Percentiles rank a stretch among this genome's conserved stretches.
These are phyloP conservation scores for Drosophila meridionalis DNA, from an alignment of 2,888 invertebrate species.

Conservation along the genomic window DNA sequence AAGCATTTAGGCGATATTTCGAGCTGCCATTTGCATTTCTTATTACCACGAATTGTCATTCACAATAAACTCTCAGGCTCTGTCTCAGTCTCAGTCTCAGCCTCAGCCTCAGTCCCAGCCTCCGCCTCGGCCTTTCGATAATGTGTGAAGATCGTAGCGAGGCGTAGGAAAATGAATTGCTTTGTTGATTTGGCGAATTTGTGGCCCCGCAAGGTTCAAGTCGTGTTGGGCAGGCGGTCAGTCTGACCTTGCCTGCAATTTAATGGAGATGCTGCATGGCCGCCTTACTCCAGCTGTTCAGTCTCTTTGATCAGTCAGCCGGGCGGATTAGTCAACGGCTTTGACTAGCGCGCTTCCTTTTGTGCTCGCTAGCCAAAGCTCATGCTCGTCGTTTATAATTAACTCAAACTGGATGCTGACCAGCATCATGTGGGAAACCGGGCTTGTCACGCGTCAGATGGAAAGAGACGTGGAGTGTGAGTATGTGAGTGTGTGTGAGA, in stretches of 20 bases:
- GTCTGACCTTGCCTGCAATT: slow-evolving; percentile 65
- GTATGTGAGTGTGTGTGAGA: neutral
- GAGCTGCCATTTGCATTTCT: slow-evolving; percentile 73
- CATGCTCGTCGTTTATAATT: slow-evolving; percentile 79
- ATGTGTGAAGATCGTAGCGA: slow-evolving; percentile 71
- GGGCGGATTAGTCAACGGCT: slow-evolving; percentile 71
- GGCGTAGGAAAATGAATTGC: slow-evolving; percentile 73
- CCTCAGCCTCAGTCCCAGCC: too few species aligned
- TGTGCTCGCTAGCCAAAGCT: slow-evolving; percentile 19
- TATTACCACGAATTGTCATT: slow-evolving; percentile 76
- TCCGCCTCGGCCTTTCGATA: slow-evolving; percentile 39
- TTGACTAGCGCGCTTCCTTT: slow-evolving; percentile 66
- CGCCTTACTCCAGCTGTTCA: slow-evolving; percentile 13
- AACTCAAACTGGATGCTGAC: slow-evolving; percentile 70
- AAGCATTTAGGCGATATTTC: slow-evolving; percentile 64
- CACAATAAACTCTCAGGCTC: neutral
- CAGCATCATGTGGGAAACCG: slow-evolving; percentile 59
- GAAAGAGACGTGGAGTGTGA: neutral
- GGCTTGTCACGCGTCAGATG: slow-evolving; percentile 73
- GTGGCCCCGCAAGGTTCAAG: slow-evolving; percentile 56
- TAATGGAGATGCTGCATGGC: slow-evolving; percentile 34
- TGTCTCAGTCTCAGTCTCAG: neutral
- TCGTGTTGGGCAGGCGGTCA: slow-evolving; percentile 64
- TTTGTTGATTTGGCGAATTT: slow-evolving; percentile 71
- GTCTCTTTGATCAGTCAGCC: slow-evolving; percentile 74